phyloP scores from a whole-genome alignment of 2,113 vertebrate genomes.

The Spheniscus mendiculus region DNA sequence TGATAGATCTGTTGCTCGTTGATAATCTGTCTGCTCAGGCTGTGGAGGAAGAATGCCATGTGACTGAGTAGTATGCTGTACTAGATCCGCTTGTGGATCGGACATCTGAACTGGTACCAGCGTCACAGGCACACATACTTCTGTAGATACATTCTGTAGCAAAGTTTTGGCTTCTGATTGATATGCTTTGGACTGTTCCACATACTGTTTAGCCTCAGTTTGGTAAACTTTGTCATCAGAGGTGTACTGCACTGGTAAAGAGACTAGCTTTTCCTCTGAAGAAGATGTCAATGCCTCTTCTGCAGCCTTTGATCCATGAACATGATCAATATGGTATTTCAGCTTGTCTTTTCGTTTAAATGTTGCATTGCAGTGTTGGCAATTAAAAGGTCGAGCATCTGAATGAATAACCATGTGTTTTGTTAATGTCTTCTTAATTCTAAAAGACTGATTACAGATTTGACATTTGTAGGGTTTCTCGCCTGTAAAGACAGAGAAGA shows the following conservation, averaged over 20 bases:
- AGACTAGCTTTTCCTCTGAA: slow-evolving; percentile 76
- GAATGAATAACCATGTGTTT: slow-evolving; percentile 99
- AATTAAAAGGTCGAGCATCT: slow-evolving; percentile 94
- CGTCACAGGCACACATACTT: slow-evolving; percentile 85
- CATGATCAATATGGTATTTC: slow-evolving; percentile 96
- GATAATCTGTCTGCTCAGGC: slow-evolving; percentile 82
- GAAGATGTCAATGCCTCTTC: slow-evolving; percentile 73
- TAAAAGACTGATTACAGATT: slow-evolving; percentile 93
- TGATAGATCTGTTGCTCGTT: slow-evolving; percentile 85
- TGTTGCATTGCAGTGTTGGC: slow-evolving; percentile 92
- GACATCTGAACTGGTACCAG: slow-evolving; percentile 85
- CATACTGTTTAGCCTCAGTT: slow-evolving; percentile 71
- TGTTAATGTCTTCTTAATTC: slow-evolving; percentile 97
- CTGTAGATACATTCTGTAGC: slow-evolving; percentile 72
- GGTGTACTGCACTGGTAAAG: slow-evolving; percentile 71
- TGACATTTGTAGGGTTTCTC: slow-evolving; percentile 96
- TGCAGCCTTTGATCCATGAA: slow-evolving; percentile 83
- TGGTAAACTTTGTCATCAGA: slow-evolving; percentile 77
- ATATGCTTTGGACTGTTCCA: slow-evolving; percentile 80
- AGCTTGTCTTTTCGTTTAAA: slow-evolving; percentile 98
- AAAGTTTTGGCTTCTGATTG: slow-evolving; percentile 75
- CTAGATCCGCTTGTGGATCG: slow-evolving; percentile 72
- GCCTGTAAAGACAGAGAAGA: slow-evolving; percentile 74
- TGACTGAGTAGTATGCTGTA: slow-evolving; percentile 67
- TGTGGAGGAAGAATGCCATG: slow-evolving; percentile 75